Percentiles rank a stretch among this genome's conserved stretches.
These are phyloP conservation scores for Felis chaus DNA, from an alignment of 2,113 vertebrate species.

Conservation along the genomic window DNA sequence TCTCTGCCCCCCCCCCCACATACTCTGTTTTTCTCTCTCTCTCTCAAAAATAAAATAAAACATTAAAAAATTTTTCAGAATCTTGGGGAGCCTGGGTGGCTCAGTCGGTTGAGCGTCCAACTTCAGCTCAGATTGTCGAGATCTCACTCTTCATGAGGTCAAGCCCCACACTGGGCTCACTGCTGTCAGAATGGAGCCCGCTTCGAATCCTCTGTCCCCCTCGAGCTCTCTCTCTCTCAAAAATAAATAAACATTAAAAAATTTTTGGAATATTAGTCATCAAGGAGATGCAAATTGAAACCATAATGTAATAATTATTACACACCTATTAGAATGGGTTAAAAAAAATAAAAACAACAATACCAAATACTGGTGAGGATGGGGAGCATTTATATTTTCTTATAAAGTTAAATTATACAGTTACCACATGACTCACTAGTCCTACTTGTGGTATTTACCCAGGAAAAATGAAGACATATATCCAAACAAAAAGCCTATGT, in stretches of 20 bases:
- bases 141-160: too few species aligned
- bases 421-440: not conserved
- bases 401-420: not conserved
- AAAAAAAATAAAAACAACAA: not conserved
- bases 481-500: not conserved
- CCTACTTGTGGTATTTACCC: not conserved
- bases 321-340: not conserved
- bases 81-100: too few species aligned
- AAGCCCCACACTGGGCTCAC: too few species aligned
- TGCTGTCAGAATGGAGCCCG: too few species aligned
- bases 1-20: too few species aligned
- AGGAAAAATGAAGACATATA: not conserved
- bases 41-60: too few species aligned
- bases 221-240: too few species aligned
- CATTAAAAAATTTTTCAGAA: too few species aligned
- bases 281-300: not conserved
- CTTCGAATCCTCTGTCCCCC: too few species aligned
- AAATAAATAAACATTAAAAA: not conserved
- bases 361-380: not conserved
- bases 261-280: not conserved
- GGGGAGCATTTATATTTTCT: not conserved
- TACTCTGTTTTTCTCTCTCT: too few species aligned
- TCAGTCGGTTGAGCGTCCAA: not conserved
- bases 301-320: not conserved
- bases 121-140: too few species aligned